phyloP scores from a whole-genome alignment of 2,888 invertebrate genomes.

The Heliconius aoede region DNA sequence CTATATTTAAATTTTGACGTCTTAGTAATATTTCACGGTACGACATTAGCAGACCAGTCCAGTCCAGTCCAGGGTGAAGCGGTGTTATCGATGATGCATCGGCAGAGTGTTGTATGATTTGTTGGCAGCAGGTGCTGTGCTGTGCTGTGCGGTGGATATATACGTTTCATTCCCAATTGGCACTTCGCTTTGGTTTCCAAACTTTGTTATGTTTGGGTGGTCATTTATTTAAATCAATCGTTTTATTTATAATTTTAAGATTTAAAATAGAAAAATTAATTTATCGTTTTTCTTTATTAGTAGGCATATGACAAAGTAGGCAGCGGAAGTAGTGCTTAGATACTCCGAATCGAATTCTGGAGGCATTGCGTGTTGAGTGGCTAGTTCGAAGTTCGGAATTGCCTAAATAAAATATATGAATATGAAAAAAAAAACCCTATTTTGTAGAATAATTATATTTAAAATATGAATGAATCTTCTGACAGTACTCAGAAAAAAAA shows the following conservation, averaged over 20 bases:
- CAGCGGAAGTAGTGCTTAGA: not conserved
- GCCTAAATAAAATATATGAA: too few relatives aligned
- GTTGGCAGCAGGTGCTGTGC: constrained; percentile 74
- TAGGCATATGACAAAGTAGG: too few relatives aligned
- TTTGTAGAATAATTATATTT: too few relatives aligned
- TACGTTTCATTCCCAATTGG: constrained; percentile 78
- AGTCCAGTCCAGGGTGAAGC: constrained; percentile 25
- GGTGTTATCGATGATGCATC: constrained; percentile 68
- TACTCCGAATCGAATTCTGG: not conserved
- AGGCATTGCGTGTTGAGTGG: too few relatives aligned
- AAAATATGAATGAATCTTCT: too few relatives aligned
- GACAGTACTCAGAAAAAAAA: too few relatives aligned
- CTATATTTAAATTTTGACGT: constrained; percentile 16
- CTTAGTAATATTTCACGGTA: constrained; percentile 20
- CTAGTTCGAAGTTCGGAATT: too few relatives aligned
- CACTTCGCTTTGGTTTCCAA: constrained; percentile 70
- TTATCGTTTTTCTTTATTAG: too few relatives aligned
- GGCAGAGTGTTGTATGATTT: constrained; percentile 64
- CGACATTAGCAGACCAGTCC: not conserved
- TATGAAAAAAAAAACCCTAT: too few relatives aligned
- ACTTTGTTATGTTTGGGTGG: constrained; percentile 51
- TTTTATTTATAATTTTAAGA: not conserved
- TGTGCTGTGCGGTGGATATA: constrained; percentile 78
- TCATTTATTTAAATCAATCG: not conserved
- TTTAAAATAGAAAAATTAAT: not conserved